Evolutionary conservation across 1,140 invertebrate species (phyloP).

Genomic region (Brachionus rubens): DNA sequence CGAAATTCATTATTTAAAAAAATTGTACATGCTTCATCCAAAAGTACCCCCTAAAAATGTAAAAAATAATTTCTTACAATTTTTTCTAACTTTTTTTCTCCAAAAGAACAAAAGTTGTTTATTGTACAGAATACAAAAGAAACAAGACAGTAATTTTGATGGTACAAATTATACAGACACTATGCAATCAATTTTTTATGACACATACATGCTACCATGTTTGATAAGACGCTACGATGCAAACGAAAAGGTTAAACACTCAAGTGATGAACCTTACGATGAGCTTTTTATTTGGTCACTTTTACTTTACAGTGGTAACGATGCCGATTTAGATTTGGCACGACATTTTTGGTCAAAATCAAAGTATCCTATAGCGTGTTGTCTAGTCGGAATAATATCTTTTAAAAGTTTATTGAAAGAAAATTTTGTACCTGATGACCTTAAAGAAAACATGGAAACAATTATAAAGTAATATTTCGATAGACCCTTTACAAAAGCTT

Average conservation of each 20-base stretch:
- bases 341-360: slow-evolving; percentile 43
- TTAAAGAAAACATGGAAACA: slow-evolving; percentile 33
- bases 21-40: slow-evolving; percentile 46
- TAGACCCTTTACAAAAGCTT: neutral
- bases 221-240: slow-evolving; percentile 2
- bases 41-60: neutral
- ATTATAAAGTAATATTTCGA: neutral
- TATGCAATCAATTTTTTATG: slow-evolving; percentile 42
- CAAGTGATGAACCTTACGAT: slow-evolving; percentile 17
- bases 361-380: slow-evolving; percentile 44
- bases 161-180: slow-evolving; percentile 42
- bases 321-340: slow-evolving; percentile 24
- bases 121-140: slow-evolving; percentile 43
- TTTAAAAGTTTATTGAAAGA: slow-evolving; percentile 2
- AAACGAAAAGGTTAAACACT: slow-evolving; percentile 2
- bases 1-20: slow-evolving; percentile 43
- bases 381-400: slow-evolving; percentile 23
- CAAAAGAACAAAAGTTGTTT: slow-evolving; percentile 32
- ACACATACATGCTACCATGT: slow-evolving; percentile 25
- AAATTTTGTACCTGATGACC: slow-evolving; percentile 42
- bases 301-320: slow-evolving; percentile 16
- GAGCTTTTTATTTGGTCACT: slow-evolving; percentile 43
- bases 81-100: neutral
- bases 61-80: neutral
- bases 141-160: slow-evolving; percentile 45